Evolutionary conservation across 1,140 invertebrate species (phyloP), one percentile per base, ranked within the genome.

Genomic region (Elysia chlorotica): DNA sequence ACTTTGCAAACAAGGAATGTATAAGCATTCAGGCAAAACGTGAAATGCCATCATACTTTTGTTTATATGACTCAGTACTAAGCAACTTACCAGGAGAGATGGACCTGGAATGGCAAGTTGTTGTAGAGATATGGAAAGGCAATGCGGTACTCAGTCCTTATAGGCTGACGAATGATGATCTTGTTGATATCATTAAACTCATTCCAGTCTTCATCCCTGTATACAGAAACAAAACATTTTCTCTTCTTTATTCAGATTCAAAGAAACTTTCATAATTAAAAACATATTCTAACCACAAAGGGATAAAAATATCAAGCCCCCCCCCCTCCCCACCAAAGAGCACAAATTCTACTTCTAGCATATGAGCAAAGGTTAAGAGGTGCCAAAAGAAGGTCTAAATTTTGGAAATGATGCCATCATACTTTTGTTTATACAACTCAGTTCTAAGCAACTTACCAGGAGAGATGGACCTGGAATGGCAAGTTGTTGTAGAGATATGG

Each of bases 131-230:
- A 99, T 2, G 98, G 98, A 89, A 99, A 99, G 2, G 98, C 98
- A 85, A 99, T 99, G 74, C 98, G 91, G 87, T 99, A 99, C 89
- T 99, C 98, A 5, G 98, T 99, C 73, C 98, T 91, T 77, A 99
- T 96, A 35, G 97, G 97, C 84, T 99, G 97, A 35, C 98, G 89
- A 81, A 99, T 99, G 71, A 99, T 99, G 78, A 99, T 99, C 87
- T 99, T 99, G 84, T 99, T 99, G 66, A 99, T 99, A 85, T 99
- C 98, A 89, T 99, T 99, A 83, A 99, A 99, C 88, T 99, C 98
- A 89, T 99, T 99, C 98, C 98, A 99, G 88, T 99, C 98, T 90
- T 99, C 98, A 90, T 99, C 98, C 19, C 94, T 94, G 79, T 10
- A 10, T 59, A 28, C 23, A 14, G 25, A 14, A 28, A 59, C 17